Percentiles rank a stretch among this genome's conserved stretches.
Conservation (phyloP, 2,113 vertebrate species). For the Lepus americanus region DNA sequence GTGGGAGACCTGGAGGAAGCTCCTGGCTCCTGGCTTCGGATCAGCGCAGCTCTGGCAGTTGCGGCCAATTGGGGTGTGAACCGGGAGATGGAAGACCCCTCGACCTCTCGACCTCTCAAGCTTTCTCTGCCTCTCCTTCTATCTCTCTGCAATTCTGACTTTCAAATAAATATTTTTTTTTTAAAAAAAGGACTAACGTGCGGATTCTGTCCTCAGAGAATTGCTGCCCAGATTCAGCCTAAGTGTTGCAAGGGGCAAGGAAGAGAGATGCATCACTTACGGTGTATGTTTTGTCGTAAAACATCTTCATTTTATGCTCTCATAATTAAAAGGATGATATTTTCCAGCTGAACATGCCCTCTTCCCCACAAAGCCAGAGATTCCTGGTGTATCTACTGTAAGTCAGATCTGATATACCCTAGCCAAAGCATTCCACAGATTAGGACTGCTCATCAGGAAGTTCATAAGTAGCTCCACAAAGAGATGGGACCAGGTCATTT, state of each 20-base stretch:
- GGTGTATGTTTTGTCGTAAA: background rate
- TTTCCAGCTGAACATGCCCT: background rate
- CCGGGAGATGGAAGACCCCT: no score
- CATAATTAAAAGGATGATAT: constrained; percentile 53
- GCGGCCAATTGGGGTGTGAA: no score
- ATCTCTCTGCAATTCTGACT: no score
- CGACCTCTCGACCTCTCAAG: no score
- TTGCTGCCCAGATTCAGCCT: background rate
- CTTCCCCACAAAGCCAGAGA: background rate
- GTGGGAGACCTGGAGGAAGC: no score
- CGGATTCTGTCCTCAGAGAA: background rate
- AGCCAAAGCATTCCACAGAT: background rate
- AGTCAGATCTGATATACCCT: background rate
- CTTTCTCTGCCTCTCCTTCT: no score
- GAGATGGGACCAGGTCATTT: background rate
- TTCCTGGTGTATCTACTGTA: background rate
- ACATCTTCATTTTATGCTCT: constrained; percentile 1
- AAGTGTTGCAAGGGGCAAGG: background rate
- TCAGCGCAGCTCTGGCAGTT: no score
- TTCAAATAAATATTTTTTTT: no score
- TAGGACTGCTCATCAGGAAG: background rate
- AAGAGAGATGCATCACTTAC: background rate
- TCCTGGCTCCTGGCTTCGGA: no score
- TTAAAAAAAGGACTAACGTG: background rate
- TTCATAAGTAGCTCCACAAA: background rate